phyloP scores from a whole-genome alignment of 2,113 vertebrate species.

The Crotalus helleri region DNA sequence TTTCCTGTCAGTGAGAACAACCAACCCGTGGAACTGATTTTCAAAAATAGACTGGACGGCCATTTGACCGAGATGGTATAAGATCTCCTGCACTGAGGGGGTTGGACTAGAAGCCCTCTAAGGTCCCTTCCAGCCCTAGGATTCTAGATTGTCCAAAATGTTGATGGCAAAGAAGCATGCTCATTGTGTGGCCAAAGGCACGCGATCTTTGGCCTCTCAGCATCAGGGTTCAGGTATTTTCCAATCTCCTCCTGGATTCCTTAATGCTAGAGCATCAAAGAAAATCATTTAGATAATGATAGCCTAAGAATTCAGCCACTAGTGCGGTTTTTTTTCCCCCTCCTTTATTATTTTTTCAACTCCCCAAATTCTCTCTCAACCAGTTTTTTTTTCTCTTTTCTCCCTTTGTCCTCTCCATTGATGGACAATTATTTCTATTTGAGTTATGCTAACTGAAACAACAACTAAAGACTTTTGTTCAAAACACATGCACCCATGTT shows the following conservation, averaged over 20 bases:
- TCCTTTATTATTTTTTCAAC: background rate
- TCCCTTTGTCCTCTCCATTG: background rate
- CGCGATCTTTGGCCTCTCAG: background rate
- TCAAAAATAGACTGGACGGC: no score
- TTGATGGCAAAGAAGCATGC: background rate
- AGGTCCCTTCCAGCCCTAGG: no score
- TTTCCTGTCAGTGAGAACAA: no score
- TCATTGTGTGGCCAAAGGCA: background rate
- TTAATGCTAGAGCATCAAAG: background rate
- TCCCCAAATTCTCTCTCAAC: background rate
- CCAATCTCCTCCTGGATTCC: background rate
- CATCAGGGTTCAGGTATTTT: background rate
- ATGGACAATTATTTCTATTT: background rate
- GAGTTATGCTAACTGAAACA: background rate
- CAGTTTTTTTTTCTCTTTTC: background rate
- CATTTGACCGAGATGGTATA: no score
- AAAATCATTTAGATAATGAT: background rate
- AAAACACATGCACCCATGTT: background rate
- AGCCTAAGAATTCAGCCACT: background rate
- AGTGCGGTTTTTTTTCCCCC: background rate
- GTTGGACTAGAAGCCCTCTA: no score
- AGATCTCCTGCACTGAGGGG: no score
- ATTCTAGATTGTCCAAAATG: background rate
- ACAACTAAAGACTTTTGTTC: background rate
- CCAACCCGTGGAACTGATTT: no score